Evolutionary conservation across 1,140 invertebrate genomes (phyloP), one percentile per base, ranked within the genome.

Genomic region (Papilio polytes): DNA sequence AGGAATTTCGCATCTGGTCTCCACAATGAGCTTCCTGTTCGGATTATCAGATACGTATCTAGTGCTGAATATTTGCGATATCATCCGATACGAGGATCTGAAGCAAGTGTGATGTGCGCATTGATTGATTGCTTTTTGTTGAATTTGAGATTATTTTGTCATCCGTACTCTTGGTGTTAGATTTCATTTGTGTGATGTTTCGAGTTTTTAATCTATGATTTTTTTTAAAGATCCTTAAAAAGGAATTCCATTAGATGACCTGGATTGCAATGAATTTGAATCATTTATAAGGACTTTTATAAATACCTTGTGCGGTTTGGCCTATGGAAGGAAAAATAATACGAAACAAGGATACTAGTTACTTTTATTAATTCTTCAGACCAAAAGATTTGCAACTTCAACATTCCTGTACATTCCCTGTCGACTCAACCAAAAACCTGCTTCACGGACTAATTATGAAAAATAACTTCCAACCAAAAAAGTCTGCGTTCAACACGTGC

Each of bases 1-100:
- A 86, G 92, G 94, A 92, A 94, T 95, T 95, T 94, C 92, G 92
- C 94, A 95, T 95, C 94, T 95, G 92, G 88, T 85, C 83, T 83
- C 86, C 76, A 95, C 94, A 95, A 95, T 89, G 85, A 88, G 82
- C 85, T 95, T 95, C 94, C 94, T 95, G 94, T 95, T 87, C 89
- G 92, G 91, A 92, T 94, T 94, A 94, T 80, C 80, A 91, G 91
- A 94, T 91, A 90, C 88, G 86, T 85, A 92, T 93, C 90, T 92
- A 79, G 83, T 90, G 86, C 91, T 84, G 63, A 84, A 87, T 92
- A 85, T 88, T 87, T 87, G 83, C 83, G 84, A 88, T 87, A 84
- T 86, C 74, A 81, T 85, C 56, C 44, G 72, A 74, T 78, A 70
- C 81, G 80, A 85, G 82, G 81, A 82, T 79, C 76, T 79, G 80